Percentiles rank a stretch among this genome's conserved stretches.
phyloP scores from a whole-genome alignment of 2,797 vertebrate species.

The Enteromius fasciolatus region DNA sequence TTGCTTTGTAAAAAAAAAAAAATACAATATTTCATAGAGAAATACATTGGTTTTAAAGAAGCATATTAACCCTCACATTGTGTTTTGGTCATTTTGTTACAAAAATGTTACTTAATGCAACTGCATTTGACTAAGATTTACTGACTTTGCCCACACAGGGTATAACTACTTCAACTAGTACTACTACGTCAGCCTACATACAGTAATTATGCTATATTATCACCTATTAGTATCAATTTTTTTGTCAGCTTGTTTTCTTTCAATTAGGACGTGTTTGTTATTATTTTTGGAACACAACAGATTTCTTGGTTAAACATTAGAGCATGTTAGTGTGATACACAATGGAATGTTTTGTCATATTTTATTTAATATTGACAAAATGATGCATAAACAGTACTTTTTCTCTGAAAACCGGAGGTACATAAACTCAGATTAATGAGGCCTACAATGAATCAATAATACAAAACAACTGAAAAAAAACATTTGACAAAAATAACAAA shows the following conservation, averaged over 20 bases:
- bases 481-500: neutral
- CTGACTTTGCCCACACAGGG: neutral
- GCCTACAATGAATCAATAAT: neutral
- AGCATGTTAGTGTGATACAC: neutral
- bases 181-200: too few relatives aligned
- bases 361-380: neutral
- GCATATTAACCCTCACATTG: neutral
- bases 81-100: neutral
- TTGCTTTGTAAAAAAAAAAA: too few relatives aligned
- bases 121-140: neutral
- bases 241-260: neutral
- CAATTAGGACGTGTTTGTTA: neutral
- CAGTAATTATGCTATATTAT: neutral
- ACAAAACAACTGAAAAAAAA: neutral
- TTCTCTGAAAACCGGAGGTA: neutral
- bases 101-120: neutral
- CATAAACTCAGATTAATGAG: neutral
- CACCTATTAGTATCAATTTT: neutral
- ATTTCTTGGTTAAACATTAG: neutral
- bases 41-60: neutral
- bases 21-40: neutral
- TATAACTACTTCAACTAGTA: neutral
- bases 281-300: neutral
- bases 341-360: neutral
- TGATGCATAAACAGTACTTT: neutral